These are phyloP conservation scores for Heliocidaris erythrogramma DNA, from an alignment of 35 echinoderm and acorn worm species.

Conservation along the genomic window DNA sequence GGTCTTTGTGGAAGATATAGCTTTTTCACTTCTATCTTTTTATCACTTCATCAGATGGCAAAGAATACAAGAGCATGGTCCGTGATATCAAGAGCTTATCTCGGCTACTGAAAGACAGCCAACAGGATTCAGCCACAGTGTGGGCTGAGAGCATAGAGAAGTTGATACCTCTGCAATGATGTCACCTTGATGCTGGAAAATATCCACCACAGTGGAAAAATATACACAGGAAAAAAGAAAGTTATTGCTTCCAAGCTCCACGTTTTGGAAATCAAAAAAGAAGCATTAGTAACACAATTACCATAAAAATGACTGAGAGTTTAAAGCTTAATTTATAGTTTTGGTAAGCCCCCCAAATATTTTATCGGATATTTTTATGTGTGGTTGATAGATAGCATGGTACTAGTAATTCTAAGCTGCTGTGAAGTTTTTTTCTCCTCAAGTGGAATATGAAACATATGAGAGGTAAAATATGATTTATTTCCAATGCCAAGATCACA, in stretches of 20 bases:
- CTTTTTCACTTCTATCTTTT: not conserved
- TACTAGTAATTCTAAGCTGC: too few species aligned
- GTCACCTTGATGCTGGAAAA: not conserved
- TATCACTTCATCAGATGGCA: not conserved
- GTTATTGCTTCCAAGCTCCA: not conserved
- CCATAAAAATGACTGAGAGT: too few species aligned
- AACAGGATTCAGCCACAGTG: not conserved
- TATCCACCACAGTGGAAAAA: not conserved
- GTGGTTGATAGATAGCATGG: too few species aligned
- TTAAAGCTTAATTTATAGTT: too few species aligned
- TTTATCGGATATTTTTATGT: too few species aligned
- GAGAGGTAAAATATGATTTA: too few species aligned
- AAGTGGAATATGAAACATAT: too few species aligned
- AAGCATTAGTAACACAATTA: not conserved
- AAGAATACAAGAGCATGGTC: constrained; percentile 11
- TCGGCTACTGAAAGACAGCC: not conserved
- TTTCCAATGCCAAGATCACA: too few species aligned
- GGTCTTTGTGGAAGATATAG: too few species aligned
- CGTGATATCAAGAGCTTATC: not conserved
- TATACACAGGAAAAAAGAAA: not conserved
- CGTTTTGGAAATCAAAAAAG: not conserved
- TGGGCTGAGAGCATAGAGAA: not conserved
- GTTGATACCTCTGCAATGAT: constrained; percentile 11
- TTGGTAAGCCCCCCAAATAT: too few species aligned
- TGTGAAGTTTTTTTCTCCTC: too few species aligned